Conservation (phyloP, 2,113 vertebrate genomes). For the Pangasianodon hypophthalmus region DNA sequence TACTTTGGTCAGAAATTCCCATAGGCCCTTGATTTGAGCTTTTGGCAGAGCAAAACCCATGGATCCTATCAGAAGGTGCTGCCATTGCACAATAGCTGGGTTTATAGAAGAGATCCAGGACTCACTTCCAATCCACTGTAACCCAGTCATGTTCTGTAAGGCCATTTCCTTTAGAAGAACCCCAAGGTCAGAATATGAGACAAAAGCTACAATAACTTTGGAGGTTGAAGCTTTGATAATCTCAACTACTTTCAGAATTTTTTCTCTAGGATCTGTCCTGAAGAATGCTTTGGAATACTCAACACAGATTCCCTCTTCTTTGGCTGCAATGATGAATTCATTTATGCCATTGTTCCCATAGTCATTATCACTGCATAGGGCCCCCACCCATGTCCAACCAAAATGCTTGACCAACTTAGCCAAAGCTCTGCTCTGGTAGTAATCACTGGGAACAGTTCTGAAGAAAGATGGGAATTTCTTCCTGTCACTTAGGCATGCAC, state of each 20-base stretch:
- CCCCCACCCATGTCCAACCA: too few species aligned
- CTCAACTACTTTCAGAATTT: slow-evolving; percentile 63
- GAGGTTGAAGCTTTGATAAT: slow-evolving; percentile 67
- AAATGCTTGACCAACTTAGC: too few species aligned
- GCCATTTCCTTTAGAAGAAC: slow-evolving; percentile 48
- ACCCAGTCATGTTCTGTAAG: not conserved
- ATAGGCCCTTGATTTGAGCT: slow-evolving; percentile 55
- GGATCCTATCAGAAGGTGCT: slow-evolving; percentile 56
- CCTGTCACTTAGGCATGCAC: slow-evolving; percentile 74
- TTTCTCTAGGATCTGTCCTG: slow-evolving; percentile 62
- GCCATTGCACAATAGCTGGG: slow-evolving; percentile 52
- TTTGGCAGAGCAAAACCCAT: slow-evolving; percentile 63
- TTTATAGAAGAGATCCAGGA: slow-evolving; percentile 33
- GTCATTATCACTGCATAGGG: too few species aligned
- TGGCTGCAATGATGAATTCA: too few species aligned
- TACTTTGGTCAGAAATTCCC: slow-evolving; percentile 54
- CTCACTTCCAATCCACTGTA: too few species aligned
- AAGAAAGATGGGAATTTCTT: slow-evolving; percentile 51
- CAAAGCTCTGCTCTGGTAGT: too few species aligned
- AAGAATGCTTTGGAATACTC: slow-evolving; percentile 63
- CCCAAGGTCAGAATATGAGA: too few species aligned
- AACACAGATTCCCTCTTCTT: too few species aligned
- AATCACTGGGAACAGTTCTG: too few species aligned
- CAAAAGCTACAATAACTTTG: slow-evolving; percentile 43
- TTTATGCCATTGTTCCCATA: too few species aligned